phyloP scores from a whole-genome alignment of 2,113 vertebrate genomes.

The Tringa solitaria region DNA sequence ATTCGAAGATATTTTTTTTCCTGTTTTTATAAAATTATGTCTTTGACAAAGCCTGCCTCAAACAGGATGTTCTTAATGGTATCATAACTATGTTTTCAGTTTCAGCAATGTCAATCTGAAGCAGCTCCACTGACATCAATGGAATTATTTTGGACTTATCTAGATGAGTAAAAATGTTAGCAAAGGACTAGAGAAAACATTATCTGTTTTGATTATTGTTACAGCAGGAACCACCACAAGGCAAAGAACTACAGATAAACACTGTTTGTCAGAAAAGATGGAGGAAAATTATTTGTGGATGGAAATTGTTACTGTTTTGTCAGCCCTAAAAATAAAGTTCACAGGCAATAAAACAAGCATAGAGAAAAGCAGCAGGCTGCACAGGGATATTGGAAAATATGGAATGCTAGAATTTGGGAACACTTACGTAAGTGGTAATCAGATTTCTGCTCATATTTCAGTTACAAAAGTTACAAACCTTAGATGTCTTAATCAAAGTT shows the following conservation, averaged over 20 bases:
- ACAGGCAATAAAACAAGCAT: not conserved
- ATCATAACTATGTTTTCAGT: not conserved
- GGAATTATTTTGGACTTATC: not conserved
- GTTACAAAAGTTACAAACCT: not conserved
- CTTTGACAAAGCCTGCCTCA: not conserved
- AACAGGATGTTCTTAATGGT: not conserved
- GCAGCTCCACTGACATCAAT: not conserved
- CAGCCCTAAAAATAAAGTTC: not conserved
- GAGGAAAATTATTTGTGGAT: not conserved
- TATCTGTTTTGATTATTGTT: not conserved
- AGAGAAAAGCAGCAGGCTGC: not conserved
- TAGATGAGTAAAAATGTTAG: not conserved
- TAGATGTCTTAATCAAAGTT: not conserved
- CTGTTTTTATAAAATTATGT: not conserved
- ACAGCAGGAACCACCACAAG: not conserved
- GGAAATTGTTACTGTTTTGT: not conserved
- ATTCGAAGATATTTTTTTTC: not conserved
- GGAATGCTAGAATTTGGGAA: not conserved
- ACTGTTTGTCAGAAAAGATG: not conserved
- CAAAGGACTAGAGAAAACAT: not conserved
- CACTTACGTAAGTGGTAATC: not conserved
- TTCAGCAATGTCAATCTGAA: not conserved
- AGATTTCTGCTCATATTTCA: not conserved
- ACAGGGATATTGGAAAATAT: not conserved
- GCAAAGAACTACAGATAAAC: not conserved